Conservation (phyloP, 1,140 invertebrate species). For the Chlorops oryzae region DNA sequence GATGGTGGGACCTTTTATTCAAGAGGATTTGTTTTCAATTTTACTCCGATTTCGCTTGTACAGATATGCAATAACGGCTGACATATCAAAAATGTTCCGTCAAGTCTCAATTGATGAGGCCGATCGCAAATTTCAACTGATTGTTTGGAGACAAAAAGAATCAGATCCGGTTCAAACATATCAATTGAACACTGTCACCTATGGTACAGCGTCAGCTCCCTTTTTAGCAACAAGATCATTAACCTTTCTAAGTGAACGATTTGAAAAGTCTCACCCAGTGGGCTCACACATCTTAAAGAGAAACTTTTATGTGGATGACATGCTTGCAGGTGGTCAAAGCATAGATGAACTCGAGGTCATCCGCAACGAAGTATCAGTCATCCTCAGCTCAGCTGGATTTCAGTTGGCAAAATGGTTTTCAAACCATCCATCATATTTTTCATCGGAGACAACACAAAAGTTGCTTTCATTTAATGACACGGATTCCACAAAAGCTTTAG, state of each 20-base stretch:
- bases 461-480: not conserved
- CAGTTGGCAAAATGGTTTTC: constrained; percentile 7
- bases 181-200: constrained; percentile 26
- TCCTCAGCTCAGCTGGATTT: not conserved
- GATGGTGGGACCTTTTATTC: constrained; percentile 3
- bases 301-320: constrained; percentile 50
- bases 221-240: constrained; percentile 36
- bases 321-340: constrained; percentile 33
- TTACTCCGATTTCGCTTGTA: constrained; percentile 23
- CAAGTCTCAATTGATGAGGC: constrained; percentile 19
- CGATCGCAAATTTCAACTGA: constrained; percentile 31
- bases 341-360: constrained; percentile 1
- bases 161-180: too few species aligned
- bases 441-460: not conserved
- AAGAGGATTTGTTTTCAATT: not conserved
- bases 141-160: constrained; percentile 34
- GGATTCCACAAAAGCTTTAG: constrained; percentile 18
- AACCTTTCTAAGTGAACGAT: constrained; percentile 21
- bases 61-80: constrained; percentile 19
- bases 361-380: not conserved
- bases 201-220: constrained; percentile 32
- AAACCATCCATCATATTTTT: constrained; percentile 4
- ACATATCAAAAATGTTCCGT: constrained; percentile 35
- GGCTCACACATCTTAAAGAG: constrained; percentile 22
- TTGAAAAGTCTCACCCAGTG: constrained; percentile 20